Base-by-base conservation (phyloP, 2,113 vertebrate species). In the Ctenodactylus gundi region DNA sequence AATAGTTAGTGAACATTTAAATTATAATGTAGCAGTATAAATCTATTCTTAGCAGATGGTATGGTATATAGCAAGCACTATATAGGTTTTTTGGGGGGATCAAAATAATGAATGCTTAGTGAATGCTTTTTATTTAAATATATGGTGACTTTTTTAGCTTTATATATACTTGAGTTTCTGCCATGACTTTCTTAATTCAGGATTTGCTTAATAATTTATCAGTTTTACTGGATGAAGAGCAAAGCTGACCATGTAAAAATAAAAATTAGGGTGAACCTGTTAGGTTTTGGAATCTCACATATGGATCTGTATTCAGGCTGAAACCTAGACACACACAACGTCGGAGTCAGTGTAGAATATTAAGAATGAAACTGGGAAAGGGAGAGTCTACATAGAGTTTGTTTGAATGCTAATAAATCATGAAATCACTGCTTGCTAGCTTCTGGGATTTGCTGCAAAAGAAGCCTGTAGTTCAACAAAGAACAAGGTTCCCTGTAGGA, bases 321-420 rank as follows among this genome's bases (percentile, higher is more conserved):
- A 97, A 97, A 96, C 53, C 72, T n/a, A 13, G 67, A 67, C 18
- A 93, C 20, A 20, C 57, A 86, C 75, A 90, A 87, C 65, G 89
- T 31, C 2, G 46, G 67, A 4, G 44, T 96, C 83, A 76, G 70
- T 92, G 51, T 4, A 78, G 97, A 97, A 96, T 97, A 95, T 94
- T 96, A 96, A 98, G 81, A 90, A 25, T 11, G 58, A 39, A 60
- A 39, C 0, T 7, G 95, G 72, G 65, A 94, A 90, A 86, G 77
- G 91, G 91, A 96, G 75, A 87, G 95, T 95, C 94, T 76, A 2
- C 84, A 82, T 72, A 77, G 92, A 88, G 95, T 97, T 98, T 97
- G 72, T 93, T 84, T 95, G 96, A 98, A 97, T 98, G 92, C 64
- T 95, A 95, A 97, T 98, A 97, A 90, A 97, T 98, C 75, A 85